Conservation (phyloP, 64 coral and sea anemone genomes). For the Pocillopora verrucosa region DNA sequence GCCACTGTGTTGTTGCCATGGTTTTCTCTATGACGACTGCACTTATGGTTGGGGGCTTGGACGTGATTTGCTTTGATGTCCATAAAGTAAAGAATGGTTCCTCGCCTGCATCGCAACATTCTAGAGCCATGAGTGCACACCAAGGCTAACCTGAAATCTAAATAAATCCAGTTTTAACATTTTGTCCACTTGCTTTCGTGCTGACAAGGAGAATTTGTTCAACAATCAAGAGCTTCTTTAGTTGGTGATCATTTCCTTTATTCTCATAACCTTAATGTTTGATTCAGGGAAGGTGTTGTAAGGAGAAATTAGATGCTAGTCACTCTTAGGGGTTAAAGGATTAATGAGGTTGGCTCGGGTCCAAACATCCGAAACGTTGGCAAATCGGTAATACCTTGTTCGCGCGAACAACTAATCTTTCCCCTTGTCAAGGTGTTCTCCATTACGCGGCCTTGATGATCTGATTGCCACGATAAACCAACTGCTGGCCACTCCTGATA, state of each 20-base stretch:
- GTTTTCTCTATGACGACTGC: not conserved
- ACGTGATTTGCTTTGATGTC: not conserved
- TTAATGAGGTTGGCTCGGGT: no score
- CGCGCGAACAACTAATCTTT: not conserved
- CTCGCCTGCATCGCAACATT: not conserved
- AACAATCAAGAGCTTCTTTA: no score
- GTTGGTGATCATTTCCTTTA: no score
- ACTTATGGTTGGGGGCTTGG: not conserved
- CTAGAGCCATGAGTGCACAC: not conserved
- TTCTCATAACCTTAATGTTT: no score
- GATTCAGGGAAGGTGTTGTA: no score
- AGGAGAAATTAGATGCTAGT: no score
- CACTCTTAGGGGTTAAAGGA: no score
- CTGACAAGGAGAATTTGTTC: no score
- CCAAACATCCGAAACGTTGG: no score
- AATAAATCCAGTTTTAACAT: not conserved
- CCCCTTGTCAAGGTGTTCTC: slow-evolving; percentile 22
- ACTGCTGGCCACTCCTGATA: slow-evolving; percentile 12
- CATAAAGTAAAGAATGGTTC: not conserved
- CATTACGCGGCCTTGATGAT: not conserved
- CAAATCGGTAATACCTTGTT: not conserved
- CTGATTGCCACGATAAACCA: slow-evolving; percentile 25
- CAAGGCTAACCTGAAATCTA: not conserved
- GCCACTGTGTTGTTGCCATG: not conserved
- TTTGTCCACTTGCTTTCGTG: not conserved